These are phyloP conservation scores for Podarcis lilfordi DNA, from an alignment of 2,797 vertebrate genomes.

Conservation along the genomic window DNA sequence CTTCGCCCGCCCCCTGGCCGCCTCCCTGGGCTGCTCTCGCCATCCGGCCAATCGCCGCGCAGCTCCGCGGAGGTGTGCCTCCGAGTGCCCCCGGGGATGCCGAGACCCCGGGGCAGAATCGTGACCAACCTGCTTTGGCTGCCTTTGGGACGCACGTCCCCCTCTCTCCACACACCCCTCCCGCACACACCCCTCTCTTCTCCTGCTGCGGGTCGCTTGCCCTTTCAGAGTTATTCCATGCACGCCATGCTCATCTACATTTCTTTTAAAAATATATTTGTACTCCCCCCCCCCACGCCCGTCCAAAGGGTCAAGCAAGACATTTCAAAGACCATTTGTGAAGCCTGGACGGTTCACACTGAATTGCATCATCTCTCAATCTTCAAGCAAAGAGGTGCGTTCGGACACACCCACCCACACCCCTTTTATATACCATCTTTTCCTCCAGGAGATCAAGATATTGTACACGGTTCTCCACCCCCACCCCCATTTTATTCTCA, in stretches of 20 bases:
- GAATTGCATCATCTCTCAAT: background rate
- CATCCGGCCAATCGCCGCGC: background rate
- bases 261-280: no score
- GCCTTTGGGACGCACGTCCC: background rate
- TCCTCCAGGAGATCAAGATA: no score
- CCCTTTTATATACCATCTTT: no score
- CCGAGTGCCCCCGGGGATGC: background rate
- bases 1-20: background rate
- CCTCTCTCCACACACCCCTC: background rate
- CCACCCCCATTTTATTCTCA: no score
- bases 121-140: background rate
- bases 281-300: background rate
- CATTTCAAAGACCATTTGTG: background rate
- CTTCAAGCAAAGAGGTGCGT: no score
- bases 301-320: background rate
- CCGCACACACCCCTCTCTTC: background rate
- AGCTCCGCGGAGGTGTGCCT: background rate
- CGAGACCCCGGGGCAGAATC: background rate
- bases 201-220: background rate
- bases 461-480: no score
- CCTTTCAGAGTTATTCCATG: background rate
- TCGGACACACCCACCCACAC: no score
- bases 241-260: no score
- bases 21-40: background rate
- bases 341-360: background rate